phyloP scores from a whole-genome alignment of 2,113 vertebrate species.

The Bothrops jararaca region DNA sequence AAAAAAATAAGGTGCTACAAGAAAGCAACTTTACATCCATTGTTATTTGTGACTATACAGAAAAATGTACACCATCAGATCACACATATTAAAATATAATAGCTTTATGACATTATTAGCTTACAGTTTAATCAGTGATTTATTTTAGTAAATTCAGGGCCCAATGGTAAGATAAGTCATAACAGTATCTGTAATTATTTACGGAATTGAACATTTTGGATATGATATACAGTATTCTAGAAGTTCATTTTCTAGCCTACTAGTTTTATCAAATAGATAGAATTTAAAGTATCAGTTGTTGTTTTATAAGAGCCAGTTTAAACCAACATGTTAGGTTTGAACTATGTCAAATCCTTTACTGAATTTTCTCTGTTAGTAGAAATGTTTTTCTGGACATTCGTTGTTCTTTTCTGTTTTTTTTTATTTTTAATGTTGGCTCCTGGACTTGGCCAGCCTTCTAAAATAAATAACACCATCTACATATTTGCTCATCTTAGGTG shows the following conservation, averaged over 20 bases:
- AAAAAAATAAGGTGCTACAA: conserved; percentile 1
- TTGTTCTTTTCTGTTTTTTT: background rate
- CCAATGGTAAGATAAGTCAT: background rate
- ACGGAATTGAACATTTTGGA: background rate
- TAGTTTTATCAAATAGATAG: background rate
- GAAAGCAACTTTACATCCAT: background rate
- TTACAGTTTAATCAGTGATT: background rate
- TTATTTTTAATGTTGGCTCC: background rate
- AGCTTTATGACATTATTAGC: background rate
- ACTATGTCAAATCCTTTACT: background rate
- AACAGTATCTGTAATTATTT: background rate
- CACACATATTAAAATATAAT: background rate
- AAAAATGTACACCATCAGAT: background rate
- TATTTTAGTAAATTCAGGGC: background rate
- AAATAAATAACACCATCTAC: background rate
- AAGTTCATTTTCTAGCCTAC: background rate
- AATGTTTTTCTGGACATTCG: background rate
- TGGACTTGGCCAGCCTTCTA: background rate
- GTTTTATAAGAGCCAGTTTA: background rate
- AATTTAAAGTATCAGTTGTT: background rate
- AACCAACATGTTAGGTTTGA: background rate
- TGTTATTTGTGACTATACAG: background rate
- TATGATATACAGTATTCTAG: background rate
- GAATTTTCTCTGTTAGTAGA: background rate
- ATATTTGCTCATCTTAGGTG: background rate